Evolutionary conservation across 2,113 vertebrate species (phyloP).

Genomic region (Halcyon malimbica): DNA sequence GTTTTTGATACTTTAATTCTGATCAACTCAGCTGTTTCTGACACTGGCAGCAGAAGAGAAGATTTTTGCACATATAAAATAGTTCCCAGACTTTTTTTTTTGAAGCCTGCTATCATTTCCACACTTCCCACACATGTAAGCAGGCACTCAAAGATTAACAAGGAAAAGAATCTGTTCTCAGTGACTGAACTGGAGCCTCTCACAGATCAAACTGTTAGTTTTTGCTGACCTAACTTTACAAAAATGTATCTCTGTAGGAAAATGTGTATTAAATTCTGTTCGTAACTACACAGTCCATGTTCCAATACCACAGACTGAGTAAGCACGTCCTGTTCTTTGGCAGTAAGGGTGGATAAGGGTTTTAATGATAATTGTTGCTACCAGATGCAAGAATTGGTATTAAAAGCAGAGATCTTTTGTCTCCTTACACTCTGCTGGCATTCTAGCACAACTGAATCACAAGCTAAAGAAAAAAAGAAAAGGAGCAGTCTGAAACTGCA

Average conservation of each 20-base stretch:
- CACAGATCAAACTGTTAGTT: background rate
- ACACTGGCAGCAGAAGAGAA: background rate
- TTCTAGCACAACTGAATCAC: background rate
- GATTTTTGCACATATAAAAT: constrained; percentile 41
- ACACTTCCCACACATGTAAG: constrained; percentile 59
- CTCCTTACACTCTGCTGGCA: background rate
- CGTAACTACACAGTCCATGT: background rate
- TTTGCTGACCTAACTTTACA: constrained; percentile 19
- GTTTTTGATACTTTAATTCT: background rate
- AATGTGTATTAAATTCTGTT: background rate
- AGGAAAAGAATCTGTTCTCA: constrained; percentile 37
- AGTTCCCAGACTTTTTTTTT: constrained; percentile 38
- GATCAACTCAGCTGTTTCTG: constrained; percentile 15
- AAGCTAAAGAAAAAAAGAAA: constrained; percentile 2
- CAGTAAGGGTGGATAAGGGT: background rate
- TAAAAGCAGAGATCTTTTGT: background rate
- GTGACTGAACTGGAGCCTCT: background rate
- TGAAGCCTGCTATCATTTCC: constrained; percentile 36
- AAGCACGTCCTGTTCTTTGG: background rate
- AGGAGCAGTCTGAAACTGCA: constrained; percentile 5
- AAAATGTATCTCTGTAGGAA: background rate
- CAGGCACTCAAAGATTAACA: constrained; percentile 20
- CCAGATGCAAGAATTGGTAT: background rate
- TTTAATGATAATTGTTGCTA: background rate
- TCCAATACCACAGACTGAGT: background rate